phyloP scores from a whole-genome alignment of 1,140 invertebrate genomes.

The Cardiocondyla obscurior region DNA sequence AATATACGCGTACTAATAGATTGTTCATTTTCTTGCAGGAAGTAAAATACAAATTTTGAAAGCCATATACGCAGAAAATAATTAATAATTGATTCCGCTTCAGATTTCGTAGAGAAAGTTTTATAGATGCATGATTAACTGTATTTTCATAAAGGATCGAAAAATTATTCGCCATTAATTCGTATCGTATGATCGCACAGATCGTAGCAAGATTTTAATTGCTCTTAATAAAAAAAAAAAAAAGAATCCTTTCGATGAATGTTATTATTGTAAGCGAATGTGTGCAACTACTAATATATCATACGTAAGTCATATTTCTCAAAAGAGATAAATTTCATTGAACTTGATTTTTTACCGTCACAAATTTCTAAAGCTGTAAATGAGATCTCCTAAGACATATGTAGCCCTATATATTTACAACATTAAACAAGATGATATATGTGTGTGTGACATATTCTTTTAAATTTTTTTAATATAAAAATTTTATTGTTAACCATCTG shows the following conservation, averaged over 20 bases:
- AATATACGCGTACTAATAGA: not conserved
- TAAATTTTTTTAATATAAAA: conserved; percentile 12
- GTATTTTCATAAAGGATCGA: not conserved
- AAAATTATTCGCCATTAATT: not conserved
- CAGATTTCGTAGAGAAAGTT: not conserved
- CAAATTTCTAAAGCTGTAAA: not conserved
- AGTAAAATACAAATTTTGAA: not conserved
- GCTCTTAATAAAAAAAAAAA: not conserved
- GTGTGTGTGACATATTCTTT: conserved; percentile 23
- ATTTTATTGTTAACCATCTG: not conserved
- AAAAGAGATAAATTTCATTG: not conserved
- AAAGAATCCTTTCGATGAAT: not conserved
- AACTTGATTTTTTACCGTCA: not conserved
- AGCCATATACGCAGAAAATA: not conserved
- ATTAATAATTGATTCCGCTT: not conserved
- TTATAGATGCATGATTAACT: not conserved
- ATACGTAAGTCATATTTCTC: conserved; percentile 1
- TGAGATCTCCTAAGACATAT: not conserved
- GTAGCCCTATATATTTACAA: conserved; percentile 19
- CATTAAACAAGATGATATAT: not conserved
- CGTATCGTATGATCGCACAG: not conserved
- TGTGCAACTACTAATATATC: conserved; percentile 29
- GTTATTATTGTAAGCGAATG: conserved; percentile 18
- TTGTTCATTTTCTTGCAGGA: not conserved
- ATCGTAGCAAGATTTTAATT: not conserved